Evolutionary conservation across 2,888 invertebrate species (phyloP).

Genomic region (Epirrhoe tristata): DNA sequence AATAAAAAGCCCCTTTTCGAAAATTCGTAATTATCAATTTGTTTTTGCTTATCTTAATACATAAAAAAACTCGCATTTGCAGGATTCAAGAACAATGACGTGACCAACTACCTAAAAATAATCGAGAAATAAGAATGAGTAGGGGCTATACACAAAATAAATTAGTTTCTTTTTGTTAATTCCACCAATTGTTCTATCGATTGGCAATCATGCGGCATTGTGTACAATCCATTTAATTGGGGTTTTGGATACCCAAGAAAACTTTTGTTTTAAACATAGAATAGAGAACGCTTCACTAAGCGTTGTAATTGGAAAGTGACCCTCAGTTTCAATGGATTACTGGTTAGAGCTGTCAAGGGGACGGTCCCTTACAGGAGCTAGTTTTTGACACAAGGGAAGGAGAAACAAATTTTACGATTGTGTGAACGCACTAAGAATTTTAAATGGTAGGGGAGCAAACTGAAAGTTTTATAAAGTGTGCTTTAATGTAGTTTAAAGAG

Average conservation of each 20-base stretch:
- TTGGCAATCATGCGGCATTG: conserved; percentile 2
- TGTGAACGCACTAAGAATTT: conserved; percentile 62
- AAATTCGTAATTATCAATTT: no score
- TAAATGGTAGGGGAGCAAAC: conserved; percentile 52
- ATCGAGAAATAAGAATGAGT: no score
- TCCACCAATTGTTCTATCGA: not conserved
- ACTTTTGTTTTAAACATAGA: conserved; percentile 17
- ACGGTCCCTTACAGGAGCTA: conserved; percentile 38
- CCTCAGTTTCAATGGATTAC: conserved; percentile 77
- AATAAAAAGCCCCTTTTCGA: no score
- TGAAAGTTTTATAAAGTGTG: conserved; percentile 46
- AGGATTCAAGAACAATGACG: no score
- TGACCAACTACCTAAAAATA: no score
- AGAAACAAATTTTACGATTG: conserved; percentile 71
- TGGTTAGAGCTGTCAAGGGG: conserved; percentile 74
- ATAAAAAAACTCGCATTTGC: no score
- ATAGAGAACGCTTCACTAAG: conserved; percentile 29
- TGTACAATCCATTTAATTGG: conserved; percentile 1
- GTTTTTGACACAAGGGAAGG: conserved; percentile 67
- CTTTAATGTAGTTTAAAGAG: conserved; percentile 36
- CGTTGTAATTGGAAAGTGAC: conserved; percentile 58
- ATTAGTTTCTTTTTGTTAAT: not conserved
- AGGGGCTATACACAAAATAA: not conserved
- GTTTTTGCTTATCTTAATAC: no score
- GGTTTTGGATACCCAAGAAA: not conserved